Conservation (phyloP, 2,113 vertebrate species). For the Heterochromis multidens region DNA sequence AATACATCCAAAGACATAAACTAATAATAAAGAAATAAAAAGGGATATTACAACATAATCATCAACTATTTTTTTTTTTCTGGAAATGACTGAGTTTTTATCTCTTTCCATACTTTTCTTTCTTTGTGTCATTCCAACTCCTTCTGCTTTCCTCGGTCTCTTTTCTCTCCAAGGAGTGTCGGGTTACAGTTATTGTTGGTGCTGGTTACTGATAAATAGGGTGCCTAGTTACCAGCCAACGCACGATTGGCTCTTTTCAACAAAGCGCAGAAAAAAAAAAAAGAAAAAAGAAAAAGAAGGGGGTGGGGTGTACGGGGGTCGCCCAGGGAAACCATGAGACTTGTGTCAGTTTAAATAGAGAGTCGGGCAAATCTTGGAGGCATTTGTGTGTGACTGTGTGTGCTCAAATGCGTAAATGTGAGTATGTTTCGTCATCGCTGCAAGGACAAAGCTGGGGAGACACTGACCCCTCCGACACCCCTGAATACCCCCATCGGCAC, state of each 20-base stretch:
- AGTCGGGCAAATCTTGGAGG: conserved; percentile 38
- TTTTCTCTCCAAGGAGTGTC: conserved; percentile 59
- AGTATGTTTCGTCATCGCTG: neutral
- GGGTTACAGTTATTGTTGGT: conserved; percentile 71
- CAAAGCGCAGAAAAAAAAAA: conserved; percentile 31
- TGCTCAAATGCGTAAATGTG: neutral
- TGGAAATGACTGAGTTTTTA: neutral
- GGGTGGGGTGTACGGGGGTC: conserved; percentile 12
- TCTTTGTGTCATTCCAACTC: conserved; percentile 22
- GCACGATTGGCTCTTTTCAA: conserved; percentile 66
- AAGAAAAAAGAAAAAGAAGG: neutral
- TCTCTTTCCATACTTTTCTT: neutral
- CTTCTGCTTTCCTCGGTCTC: conserved; percentile 21
- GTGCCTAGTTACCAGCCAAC: conserved; percentile 69
- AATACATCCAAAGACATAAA: neutral
- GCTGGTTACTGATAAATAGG: conserved; percentile 75
- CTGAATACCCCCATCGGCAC: conserved; percentile 28
- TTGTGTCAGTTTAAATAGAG: conserved; percentile 63
- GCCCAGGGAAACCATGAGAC: conserved; percentile 62
- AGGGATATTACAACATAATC: neutral
- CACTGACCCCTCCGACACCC: conserved; percentile 24
- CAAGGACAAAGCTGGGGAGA: conserved; percentile 29
- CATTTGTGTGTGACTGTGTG: conserved; percentile 32
- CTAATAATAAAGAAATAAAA: neutral
- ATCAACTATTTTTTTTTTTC: neutral